phyloP scores from a whole-genome alignment of 2,797 vertebrate species.

The Manis javanica region DNA sequence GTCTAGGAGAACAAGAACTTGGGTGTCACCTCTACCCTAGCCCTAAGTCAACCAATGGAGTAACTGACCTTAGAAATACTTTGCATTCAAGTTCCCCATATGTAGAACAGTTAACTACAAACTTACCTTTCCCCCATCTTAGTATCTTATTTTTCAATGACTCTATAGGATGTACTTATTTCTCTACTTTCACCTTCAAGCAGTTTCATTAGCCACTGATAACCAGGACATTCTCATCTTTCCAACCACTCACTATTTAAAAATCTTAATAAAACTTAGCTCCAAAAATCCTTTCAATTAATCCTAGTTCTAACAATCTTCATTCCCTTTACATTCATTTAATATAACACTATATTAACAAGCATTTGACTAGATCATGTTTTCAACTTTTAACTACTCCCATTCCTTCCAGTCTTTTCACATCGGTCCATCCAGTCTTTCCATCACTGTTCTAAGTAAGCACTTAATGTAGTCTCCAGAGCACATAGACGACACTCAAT shows the following conservation, averaged over 20 bases:
- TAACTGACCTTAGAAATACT: neutral
- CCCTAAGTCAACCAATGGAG: neutral
- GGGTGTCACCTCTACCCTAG: neutral
- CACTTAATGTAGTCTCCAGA: neutral
- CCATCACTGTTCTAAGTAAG: neutral
- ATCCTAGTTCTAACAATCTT: neutral
- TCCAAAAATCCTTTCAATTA: conserved; percentile 41
- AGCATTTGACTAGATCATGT: neutral
- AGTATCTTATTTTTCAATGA: neutral
- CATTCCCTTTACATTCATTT: conserved; percentile 3
- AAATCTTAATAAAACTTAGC: conserved; percentile 30
- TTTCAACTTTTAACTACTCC: neutral
- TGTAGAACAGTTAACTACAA: neutral
- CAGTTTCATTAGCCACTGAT: neutral
- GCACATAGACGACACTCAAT: neutral
- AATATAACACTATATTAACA: conserved; percentile 1
- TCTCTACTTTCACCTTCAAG: neutral
- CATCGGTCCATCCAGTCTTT: neutral
- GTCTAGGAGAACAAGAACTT: neutral
- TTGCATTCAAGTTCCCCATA: neutral
- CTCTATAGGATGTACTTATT: neutral
- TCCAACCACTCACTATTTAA: conserved; percentile 24
- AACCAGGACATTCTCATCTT: neutral
- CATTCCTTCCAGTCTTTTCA: neutral
- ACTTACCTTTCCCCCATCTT: neutral